These are phyloP conservation scores for Mastacembelus armatus DNA, from an alignment of 2,797 vertebrate species.

Conservation along the genomic window DNA sequence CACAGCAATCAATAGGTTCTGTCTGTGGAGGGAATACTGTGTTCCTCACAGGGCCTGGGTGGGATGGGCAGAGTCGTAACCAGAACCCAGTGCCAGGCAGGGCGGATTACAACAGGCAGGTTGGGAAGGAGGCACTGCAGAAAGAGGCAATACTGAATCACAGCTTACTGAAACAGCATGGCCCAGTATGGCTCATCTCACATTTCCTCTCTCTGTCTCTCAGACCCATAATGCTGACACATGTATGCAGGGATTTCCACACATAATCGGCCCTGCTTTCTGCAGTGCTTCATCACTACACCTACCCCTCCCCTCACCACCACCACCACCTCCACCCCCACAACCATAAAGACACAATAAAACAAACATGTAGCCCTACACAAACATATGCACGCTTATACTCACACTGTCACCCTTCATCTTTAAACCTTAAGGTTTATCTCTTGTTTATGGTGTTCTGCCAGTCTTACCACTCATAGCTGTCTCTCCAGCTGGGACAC, in stretches of 20 bases:
- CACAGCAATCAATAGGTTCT: conserved; percentile 80
- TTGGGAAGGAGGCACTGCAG: conserved; percentile 32
- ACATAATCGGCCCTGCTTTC: conserved; percentile 53
- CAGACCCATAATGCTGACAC: conserved; percentile 53
- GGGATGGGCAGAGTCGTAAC: conserved; percentile 61
- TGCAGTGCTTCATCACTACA: conserved; percentile 28
- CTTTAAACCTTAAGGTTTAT: conserved; percentile 45
- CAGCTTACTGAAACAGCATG: conserved; percentile 52
- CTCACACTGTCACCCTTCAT: conserved; percentile 9
- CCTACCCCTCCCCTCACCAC: not conserved
- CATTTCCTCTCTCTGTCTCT: conserved; percentile 19
- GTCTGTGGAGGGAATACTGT: conserved; percentile 76
- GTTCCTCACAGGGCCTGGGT: conserved; percentile 59
- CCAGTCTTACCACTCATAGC: conserved; percentile 23
- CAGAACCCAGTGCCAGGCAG: conserved; percentile 56
- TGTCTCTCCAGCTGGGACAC: conserved; percentile 45
- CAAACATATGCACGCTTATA: conserved; percentile 25
- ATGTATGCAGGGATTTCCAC: conserved; percentile 49
- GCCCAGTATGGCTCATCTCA: conserved; percentile 36
- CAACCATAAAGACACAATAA: conserved; percentile 22
- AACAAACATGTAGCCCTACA: conserved; percentile 19
- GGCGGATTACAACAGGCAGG: conserved; percentile 54
- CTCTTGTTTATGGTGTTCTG: conserved; percentile 30
- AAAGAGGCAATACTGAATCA: conserved; percentile 54
- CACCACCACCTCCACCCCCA: not conserved